A percentile compares a stretch with the other conserved stretches of the same genome.
Evolutionary conservation across 64 coral and sea anemone species (phyloP).

Genomic region (Montipora efflorescens): DNA sequence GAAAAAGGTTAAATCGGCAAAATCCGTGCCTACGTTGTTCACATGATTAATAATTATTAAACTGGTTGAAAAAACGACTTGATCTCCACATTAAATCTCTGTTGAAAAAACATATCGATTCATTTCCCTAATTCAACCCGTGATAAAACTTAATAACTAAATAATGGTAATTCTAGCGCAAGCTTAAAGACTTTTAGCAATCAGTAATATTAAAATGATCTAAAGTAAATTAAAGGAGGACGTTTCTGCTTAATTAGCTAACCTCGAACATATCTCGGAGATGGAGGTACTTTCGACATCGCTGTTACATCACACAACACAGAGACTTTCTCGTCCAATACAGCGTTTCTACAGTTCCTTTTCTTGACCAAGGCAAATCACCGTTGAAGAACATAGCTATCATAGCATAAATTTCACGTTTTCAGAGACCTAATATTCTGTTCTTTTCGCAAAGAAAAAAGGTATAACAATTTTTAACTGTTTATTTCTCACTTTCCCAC

Average conservation of each 20-base stretch:
- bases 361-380: background rate
- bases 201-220: no score
- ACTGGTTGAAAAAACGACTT: no score
- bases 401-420: background rate
- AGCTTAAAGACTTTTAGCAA: no score
- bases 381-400: background rate
- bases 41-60: no score
- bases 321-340: background rate
- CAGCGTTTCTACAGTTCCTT: background rate
- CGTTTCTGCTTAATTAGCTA: background rate
- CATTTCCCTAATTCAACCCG: no score
- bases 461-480: background rate
- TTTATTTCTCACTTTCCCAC: constrained; percentile 38
- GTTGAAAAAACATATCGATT: no score
- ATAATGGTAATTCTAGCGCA: no score
- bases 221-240: no score
- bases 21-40: no score
- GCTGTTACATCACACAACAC: background rate
- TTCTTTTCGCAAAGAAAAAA: background rate
- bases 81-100: no score
- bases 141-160: no score
- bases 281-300: constrained; percentile 28
- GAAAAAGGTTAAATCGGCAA: background rate
- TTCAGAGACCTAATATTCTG: background rate
- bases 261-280: constrained; percentile 13